phyloP scores from a whole-genome alignment of 1,140 invertebrate species.

The Lepidurus packardi region DNA sequence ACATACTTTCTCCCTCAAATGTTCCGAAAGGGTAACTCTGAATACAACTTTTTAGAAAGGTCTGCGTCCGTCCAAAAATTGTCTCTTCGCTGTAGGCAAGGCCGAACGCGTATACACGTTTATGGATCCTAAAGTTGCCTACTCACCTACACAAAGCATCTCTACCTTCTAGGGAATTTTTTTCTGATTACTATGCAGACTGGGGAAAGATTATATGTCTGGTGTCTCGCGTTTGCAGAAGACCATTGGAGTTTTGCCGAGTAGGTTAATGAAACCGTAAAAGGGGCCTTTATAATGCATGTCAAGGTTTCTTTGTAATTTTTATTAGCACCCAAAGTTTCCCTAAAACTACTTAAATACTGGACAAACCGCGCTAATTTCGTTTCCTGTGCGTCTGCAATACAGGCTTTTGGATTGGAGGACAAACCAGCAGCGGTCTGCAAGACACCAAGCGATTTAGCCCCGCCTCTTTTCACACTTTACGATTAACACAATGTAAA shows the following conservation, averaged over 20 bases:
- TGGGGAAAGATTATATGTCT: constrained; percentile 7
- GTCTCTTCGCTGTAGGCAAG: not conserved
- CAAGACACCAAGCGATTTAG: not conserved
- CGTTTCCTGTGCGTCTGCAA: not conserved
- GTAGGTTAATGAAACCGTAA: constrained; percentile 11
- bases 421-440: not conserved
- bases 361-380: not conserved
- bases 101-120: not conserved
- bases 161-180: not conserved
- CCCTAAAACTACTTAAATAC: not conserved
- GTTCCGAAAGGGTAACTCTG: not conserved
- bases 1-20: not conserved
- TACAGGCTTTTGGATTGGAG: not conserved
- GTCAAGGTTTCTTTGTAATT: not conserved
- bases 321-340: not conserved
- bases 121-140: not conserved
- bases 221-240: not conserved
- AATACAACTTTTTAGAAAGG: not conserved
- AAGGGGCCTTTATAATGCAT: not conserved
- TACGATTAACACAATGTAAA: not conserved
- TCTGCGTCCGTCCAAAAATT: not conserved
- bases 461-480: not conserved
- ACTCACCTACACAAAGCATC: not conserved
- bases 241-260: not conserved
- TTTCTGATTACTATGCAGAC: not conserved